A percentile compares a stretch with the other conserved stretches of the same genome.
phyloP scores from a whole-genome alignment of 2,113 vertebrate species.

The Nymphicus hollandicus region DNA sequence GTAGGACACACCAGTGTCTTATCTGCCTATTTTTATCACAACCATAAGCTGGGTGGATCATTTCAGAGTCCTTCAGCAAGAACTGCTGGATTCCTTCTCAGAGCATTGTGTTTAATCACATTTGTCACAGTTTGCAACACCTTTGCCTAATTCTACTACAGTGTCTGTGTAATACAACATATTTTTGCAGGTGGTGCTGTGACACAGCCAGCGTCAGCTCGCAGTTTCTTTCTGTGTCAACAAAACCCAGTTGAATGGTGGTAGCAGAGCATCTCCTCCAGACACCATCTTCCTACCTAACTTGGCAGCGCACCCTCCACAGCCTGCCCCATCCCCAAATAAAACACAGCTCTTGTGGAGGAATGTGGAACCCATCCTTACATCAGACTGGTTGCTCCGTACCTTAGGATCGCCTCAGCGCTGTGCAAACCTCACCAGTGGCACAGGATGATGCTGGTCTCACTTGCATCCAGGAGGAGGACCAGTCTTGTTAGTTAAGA shows the following conservation, averaged over 20 bases:
- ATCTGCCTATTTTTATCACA: neutral
- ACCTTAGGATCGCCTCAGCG: neutral
- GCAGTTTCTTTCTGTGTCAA: neutral
- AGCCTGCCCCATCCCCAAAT: neutral
- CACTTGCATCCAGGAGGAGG: neutral
- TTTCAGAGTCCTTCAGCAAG: neutral
- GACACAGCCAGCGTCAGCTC: neutral
- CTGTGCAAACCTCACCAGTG: neutral
- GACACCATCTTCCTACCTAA: neutral
- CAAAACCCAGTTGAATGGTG: neutral
- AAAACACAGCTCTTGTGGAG: neutral
- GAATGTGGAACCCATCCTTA: neutral
- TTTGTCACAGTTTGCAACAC: neutral
- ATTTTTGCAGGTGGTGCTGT: neutral
- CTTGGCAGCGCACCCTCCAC: rapidly evolving
- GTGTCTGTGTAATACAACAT: neutral
- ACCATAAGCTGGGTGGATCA: neutral
- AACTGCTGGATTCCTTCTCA: neutral
- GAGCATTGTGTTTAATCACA: neutral
- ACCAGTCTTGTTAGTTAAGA: rapidly evolving
- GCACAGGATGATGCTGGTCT: neutral
- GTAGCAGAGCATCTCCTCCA: neutral
- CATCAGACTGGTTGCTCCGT: neutral
- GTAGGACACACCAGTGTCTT: neutral
- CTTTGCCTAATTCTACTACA: neutral